Evolutionary conservation across 2,888 invertebrate genomes (phyloP), one percentile per base, ranked within the genome.

Genomic region (Sussaba pulchella): DNA sequence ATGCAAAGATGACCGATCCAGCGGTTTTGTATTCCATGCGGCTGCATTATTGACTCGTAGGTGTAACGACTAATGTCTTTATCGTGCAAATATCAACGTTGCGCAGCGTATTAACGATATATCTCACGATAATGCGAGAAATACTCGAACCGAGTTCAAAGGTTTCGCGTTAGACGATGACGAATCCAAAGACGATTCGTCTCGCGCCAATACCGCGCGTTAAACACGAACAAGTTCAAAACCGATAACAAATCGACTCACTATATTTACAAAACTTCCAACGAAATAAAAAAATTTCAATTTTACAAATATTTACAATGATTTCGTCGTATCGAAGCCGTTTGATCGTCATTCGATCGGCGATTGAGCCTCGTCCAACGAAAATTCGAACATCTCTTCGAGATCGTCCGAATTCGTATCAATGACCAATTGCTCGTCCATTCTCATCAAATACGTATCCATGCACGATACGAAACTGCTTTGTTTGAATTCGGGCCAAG

Each of bases 401-500:
- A 57, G 19, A 36, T 69, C 19, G 9, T 72, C 73, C 9, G 24
- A 17, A 14, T 14, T 41, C 5, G 21, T 21, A 36, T 41, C 47
- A 17, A 59, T 26, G 9, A 10, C 41, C n/a, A 24, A 10, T 6
- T 69, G 57, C n/a, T 73, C 64, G 43, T 81, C 69, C 1, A 64
- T 21, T 19, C 36, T 59, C 21, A 9, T 4, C 26, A 66, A 10
- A 24, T 52, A 73, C 57, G 57, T 6, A 36, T 52, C 69, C 21
- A 70, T 14, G 52, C 31, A 64, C 39, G 78, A 69, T 1, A 61
- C 8, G 31, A 84, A 84, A 26, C 63, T 36, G 75, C 67, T 73
- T 6, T n/a, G 66, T 26, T 76, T 41, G 69, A 75, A 88, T 36
- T 76, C 85, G 10, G 87, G 87, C 82, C 83, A 89, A 0, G 88